Conservation (phyloP, 1,140 invertebrate genomes). For the Drosophila arizonae region DNA sequence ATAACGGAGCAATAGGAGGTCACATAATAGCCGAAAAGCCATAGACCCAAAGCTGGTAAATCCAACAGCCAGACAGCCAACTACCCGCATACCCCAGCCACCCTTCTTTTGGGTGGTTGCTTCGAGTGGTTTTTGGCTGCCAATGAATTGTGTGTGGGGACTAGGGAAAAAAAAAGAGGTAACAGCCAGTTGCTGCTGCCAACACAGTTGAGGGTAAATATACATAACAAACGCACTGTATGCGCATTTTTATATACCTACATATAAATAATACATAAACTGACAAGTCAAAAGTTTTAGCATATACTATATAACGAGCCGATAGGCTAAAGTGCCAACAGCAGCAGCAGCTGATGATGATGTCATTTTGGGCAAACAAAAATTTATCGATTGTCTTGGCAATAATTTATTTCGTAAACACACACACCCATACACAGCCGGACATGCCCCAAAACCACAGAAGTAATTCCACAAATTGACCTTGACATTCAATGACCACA, state of each 20-base stretch:
- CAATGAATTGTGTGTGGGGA: conserved; percentile 55
- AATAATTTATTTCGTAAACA: conserved; percentile 72
- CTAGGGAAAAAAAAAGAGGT: conserved; percentile 56
- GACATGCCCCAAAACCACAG: conserved; percentile 43
- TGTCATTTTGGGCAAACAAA: conserved; percentile 61
- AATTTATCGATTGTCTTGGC: conserved; percentile 67
- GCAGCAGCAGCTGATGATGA: conserved; percentile 44
- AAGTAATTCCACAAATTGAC: conserved; percentile 49
- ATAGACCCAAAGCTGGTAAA: not conserved
- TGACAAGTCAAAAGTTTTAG: conserved; percentile 57
- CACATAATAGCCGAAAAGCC: conserved; percentile 64
- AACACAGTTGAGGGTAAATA: conserved; percentile 56
- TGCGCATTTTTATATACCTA: conserved; percentile 11
- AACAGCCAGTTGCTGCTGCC: conserved; percentile 55
- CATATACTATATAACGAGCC: conserved; percentile 28
- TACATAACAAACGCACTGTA: conserved; percentile 73
- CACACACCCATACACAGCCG: not conserved
- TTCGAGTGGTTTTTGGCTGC: conserved; percentile 65
- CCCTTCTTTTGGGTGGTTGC: conserved; percentile 45
- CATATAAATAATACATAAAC: conserved; percentile 71
- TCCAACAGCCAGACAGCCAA: conserved; percentile 5
- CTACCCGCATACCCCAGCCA: not conserved
- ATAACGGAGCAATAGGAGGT: conserved; percentile 68
- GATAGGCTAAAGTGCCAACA: conserved; percentile 32
- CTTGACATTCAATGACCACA: conserved; percentile 54